Base-by-base conservation (phyloP, 1,140 invertebrate genomes). In the Temnothorax nylanderi region DNA sequence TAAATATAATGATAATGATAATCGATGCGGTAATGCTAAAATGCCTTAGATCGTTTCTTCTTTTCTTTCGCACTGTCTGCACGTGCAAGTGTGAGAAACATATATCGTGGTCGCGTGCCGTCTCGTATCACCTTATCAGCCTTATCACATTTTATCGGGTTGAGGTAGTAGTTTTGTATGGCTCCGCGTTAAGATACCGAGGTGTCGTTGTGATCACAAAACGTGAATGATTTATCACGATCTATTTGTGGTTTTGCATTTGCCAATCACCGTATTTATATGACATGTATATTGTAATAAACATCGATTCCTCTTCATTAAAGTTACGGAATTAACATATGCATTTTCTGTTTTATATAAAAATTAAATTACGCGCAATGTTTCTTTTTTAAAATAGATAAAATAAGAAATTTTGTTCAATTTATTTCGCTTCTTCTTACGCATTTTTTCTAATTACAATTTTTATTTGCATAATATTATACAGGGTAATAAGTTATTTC, bases 41-140 rank as follows among this genome's bases (percentile, higher is more conserved):
- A 64, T 44, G 21, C 21, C 6, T 60, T 21, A 18, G 32, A 11
- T 72, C 13, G n/a, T 87, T 62, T 44, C 16, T 75, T 58, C 58
- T 62, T 47, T 76, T 69, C 6, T 41, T 37, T 85, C 47, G 10
- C 1, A 71, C 58, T 44, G 26, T n/a, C 32, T 32, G 56, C 72
- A 82, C 87, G 82, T 86, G 71, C 76, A 62, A 65, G 49, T 80
- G 44, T 51, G 18, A 67, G 77, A 74, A 76, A 65, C 78, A 69
- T 54, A 51, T 85, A 87, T 89, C 87, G 62, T 64, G 81, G 92
- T 93, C 92, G 92, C 92, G 92, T 93, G 92, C 92, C 92, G 69
- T 88, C 77, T 84, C 87, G 71, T 91, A 92, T 92, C 90, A 87
- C 72, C 78, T 91, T 92, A 92, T 92, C 91, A 54, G 64, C 47